Conservation (phyloP, 2,113 vertebrate species). For the Rhinolophus ferrumequinum region DNA sequence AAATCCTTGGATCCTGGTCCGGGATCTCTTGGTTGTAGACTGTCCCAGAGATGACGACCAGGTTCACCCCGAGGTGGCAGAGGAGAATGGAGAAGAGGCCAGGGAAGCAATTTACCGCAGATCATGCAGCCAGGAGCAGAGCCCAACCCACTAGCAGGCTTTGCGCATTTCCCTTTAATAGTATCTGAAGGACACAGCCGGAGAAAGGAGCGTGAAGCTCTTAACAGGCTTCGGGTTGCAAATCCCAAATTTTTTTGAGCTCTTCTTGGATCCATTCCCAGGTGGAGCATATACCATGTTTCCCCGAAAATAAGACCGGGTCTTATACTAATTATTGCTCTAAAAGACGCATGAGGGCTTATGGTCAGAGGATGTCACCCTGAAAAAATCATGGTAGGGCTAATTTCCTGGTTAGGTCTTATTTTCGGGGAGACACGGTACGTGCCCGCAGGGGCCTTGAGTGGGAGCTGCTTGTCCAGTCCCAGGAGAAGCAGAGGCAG, state of each 20-base stretch:
- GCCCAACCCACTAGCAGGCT: background rate
- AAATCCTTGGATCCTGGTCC: background rate
- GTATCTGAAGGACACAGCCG: background rate
- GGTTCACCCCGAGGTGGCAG: background rate
- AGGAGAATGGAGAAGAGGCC: background rate
- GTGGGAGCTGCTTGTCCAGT: background rate
- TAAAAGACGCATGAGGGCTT: too few relatives aligned
- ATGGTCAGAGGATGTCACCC: too few relatives aligned
- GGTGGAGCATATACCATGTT: background rate
- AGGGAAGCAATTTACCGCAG: background rate
- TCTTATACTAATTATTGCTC: too few relatives aligned
- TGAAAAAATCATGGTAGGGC: too few relatives aligned
- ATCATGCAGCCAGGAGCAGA: background rate
- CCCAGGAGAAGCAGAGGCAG: background rate
- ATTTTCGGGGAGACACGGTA: too few relatives aligned
- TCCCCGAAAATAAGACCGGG: too few relatives aligned
- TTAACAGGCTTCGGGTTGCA: background rate
- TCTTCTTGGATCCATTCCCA: background rate
- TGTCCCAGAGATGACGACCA: background rate
- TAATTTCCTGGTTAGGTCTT: too few relatives aligned
- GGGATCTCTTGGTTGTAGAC: background rate
- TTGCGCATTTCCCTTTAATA: background rate
- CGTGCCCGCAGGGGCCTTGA: background rate
- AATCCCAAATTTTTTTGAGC: slow-evolving; percentile 2
- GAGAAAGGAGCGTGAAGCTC: background rate